Evolutionary conservation across 2,888 invertebrate species (phyloP).

Genomic region (Callinectes sapidus): DNA sequence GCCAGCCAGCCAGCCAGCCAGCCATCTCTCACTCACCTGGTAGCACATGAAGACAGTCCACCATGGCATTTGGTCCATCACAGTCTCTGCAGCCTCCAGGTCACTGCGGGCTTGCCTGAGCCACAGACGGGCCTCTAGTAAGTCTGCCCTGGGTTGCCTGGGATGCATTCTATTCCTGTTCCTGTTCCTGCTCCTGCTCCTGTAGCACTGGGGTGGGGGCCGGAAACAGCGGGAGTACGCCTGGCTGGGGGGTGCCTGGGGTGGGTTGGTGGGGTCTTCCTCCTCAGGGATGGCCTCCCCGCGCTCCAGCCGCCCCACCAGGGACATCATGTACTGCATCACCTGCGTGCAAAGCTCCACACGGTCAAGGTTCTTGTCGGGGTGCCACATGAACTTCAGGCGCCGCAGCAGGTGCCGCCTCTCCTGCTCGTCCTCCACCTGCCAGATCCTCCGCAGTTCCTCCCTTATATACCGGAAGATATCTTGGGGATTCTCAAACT

Average conservation of each 20-base stretch:
- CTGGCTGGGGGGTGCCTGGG: not conserved
- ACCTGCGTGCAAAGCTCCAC: slow-evolving; percentile 42
- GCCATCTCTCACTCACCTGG: slow-evolving; percentile 28
- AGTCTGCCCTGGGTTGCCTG: slow-evolving; percentile 22
- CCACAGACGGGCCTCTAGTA: slow-evolving; percentile 30
- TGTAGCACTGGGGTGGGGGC: not conserved
- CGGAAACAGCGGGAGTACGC: not conserved
- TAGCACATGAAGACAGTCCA: slow-evolving; percentile 20
- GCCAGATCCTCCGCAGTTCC: slow-evolving; percentile 48
- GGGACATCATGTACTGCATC: slow-evolving; percentile 51
- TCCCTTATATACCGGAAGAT: slow-evolving; percentile 3
- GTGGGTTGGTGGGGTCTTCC: not conserved
- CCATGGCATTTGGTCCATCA: not conserved
- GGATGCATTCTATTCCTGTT: not conserved
- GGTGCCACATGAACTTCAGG: slow-evolving; percentile 55
- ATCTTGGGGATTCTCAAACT: not conserved
- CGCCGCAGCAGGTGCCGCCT: slow-evolving; percentile 34
- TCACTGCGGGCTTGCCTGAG: slow-evolving; percentile 28
- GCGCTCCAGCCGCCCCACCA: slow-evolving; percentile 45
- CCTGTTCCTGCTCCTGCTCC: not conserved
- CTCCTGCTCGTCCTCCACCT: slow-evolving; percentile 9
- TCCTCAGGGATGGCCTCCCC: slow-evolving; percentile 52
- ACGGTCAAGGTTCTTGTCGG: slow-evolving; percentile 48
- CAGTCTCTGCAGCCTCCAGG: not conserved
- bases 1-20: not conserved